phyloP scores from a whole-genome alignment of 2,888 invertebrate species.

The Lamproptera curius region DNA sequence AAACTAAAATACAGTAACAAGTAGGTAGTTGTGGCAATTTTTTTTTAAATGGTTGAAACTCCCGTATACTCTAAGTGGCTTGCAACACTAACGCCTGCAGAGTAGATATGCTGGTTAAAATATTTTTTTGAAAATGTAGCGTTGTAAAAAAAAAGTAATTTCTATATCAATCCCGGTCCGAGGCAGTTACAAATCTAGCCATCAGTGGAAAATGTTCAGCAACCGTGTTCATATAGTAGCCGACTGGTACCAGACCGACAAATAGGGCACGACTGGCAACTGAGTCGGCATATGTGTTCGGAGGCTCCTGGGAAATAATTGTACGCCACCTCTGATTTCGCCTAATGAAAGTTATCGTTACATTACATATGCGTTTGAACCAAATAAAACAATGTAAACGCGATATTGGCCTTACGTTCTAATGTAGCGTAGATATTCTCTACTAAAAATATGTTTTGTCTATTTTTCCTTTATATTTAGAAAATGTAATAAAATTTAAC shows the following conservation, averaged over 20 bases:
- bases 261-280: conserved; percentile 64
- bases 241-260: conserved; percentile 54
- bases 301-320: conserved; percentile 70
- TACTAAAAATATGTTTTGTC: too few species aligned
- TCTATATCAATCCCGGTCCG: conserved; percentile 20
- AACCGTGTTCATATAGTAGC: conserved; percentile 38
- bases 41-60: too few species aligned
- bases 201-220: conserved; percentile 29
- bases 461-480: too few species aligned
- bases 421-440: too few species aligned
- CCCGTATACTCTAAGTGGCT: too few species aligned
- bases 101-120: too few species aligned
- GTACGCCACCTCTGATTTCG: conserved; percentile 52
- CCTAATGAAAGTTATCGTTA: conserved; percentile 55
- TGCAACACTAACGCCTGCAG: too few species aligned
- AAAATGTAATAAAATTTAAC: too few species aligned
- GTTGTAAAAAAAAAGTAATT: background rate
- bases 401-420: conserved; percentile 3
- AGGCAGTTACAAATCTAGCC: conserved; percentile 24
- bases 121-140: background rate
- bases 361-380: conserved; percentile 28
- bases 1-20: too few species aligned
- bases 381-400: conserved; percentile 23
- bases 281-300: conserved; percentile 64
- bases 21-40: too few species aligned